Evolutionary conservation across 2,888 invertebrate species (phyloP).

Genomic region (Nephrotoma flavescens): DNA sequence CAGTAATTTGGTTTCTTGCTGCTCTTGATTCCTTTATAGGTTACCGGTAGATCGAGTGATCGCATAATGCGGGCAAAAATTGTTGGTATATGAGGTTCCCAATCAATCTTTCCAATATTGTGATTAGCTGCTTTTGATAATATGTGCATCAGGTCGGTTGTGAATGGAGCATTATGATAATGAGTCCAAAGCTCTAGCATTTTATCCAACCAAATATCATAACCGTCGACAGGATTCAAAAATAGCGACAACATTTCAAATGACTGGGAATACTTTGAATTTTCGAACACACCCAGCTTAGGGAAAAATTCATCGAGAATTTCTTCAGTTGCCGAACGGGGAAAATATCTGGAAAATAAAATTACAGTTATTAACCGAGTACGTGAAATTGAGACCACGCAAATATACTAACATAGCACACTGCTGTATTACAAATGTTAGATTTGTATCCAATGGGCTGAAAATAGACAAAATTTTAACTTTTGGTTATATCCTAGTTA

Average conservation of each 20-base stretch:
- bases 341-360: constrained; percentile 44
- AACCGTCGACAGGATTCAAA: constrained; percentile 49
- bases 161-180: constrained; percentile 49
- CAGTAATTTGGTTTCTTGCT: constrained; percentile 36
- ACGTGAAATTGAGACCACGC: not conserved
- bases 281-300: constrained; percentile 57
- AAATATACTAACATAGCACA: constrained; percentile 13
- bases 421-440: constrained; percentile 12
- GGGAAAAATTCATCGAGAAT: constrained; percentile 74
- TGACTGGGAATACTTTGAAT: constrained; percentile 34
- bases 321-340: constrained; percentile 62
- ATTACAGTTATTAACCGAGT: not conserved
- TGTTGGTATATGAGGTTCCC: constrained; percentile 67
- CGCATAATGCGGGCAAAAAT: constrained; percentile 60
- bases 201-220: constrained; percentile 66
- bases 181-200: constrained; percentile 64
- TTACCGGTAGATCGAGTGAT: constrained; percentile 63
- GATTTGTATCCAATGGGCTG: constrained; percentile 13
- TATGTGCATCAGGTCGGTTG: constrained; percentile 45
- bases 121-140: constrained; percentile 56
- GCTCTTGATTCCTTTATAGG: constrained; percentile 49
- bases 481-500: not conserved
- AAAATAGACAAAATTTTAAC: constrained; percentile 3
- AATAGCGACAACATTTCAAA: constrained; percentile 56
- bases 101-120: constrained; percentile 73